Evolutionary conservation across 2,113 vertebrate genomes (phyloP).

Genomic region (Penelope pileata): DNA sequence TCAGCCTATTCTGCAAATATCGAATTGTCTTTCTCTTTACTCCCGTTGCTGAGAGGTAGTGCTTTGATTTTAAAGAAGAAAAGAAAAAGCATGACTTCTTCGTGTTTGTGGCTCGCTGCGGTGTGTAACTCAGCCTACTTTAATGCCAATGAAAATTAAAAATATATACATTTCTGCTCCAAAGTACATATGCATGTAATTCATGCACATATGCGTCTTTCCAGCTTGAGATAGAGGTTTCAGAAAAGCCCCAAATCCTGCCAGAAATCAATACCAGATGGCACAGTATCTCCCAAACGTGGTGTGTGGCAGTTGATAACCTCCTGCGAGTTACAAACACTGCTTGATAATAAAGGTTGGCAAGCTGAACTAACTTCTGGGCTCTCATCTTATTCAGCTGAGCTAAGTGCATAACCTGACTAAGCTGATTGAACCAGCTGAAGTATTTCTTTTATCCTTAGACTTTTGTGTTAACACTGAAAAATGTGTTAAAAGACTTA

Average conservation of each 20-base stretch:
- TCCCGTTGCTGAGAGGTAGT: neutral
- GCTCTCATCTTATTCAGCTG: neutral
- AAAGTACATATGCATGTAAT: neutral
- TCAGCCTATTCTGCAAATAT: neutral
- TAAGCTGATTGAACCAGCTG: neutral
- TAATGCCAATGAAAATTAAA: neutral
- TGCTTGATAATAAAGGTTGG: conserved; percentile 25
- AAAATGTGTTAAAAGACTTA: neutral
- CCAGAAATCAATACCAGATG: conserved; percentile 34
- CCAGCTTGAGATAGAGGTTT: neutral
- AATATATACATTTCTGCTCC: neutral
- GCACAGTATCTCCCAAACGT: neutral
- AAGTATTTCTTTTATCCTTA: neutral
- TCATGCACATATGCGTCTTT: too few relatives aligned
- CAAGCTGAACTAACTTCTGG: conserved; percentile 10
- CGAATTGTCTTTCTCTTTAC: neutral
- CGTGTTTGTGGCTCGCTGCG: neutral
- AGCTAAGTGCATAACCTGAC: neutral
- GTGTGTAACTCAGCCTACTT: neutral
- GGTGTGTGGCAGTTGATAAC: neutral
- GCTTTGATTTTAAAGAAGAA: neutral
- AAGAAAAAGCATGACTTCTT: neutral
- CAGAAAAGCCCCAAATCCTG: neutral
- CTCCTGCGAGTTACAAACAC: conserved; percentile 22
- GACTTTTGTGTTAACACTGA: neutral